Percentiles rank a stretch among this genome's conserved stretches.
phyloP scores from a whole-genome alignment of 1,140 invertebrate genomes.

The Dermatophagoides farinae region DNA sequence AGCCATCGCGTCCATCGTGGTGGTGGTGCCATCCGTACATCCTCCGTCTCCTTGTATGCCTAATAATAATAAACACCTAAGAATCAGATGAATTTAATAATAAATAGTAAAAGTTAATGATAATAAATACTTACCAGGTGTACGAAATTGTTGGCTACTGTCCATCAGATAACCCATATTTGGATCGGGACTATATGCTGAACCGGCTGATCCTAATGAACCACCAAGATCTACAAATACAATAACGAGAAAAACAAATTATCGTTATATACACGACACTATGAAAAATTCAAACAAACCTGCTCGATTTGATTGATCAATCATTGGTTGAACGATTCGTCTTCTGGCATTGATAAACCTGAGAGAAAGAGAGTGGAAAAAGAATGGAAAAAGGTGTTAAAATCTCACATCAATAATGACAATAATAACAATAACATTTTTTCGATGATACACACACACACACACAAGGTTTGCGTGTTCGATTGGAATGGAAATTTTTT shows the following conservation, averaged over 20 bases:
- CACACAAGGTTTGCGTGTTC: not conserved
- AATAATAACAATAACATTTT: not conserved
- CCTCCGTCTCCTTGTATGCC: not conserved
- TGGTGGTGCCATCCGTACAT: no score
- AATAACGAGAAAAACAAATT: conserved; percentile 7
- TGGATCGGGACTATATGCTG: conserved; percentile 73
- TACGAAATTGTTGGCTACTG: conserved; percentile 62
- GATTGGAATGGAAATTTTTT: no score
- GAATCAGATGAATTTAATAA: not conserved
- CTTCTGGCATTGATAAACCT: conserved; percentile 89
- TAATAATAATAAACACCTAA: not conserved
- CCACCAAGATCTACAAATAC: conserved; percentile 16
- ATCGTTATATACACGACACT: no score
- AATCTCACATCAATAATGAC: not conserved
- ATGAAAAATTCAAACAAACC: conserved; percentile 4
- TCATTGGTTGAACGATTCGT: conserved; percentile 73
- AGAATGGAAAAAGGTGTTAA: not conserved
- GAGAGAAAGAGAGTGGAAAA: not conserved
- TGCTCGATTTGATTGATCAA: conserved; percentile 80
- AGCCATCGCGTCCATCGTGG: conserved; percentile 27
- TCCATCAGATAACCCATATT: conserved; percentile 94
- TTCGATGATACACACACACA: not conserved
- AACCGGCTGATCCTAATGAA: conserved; percentile 41
- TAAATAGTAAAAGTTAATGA: not conserved
- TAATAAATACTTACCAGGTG: conserved; percentile 39